Base-by-base conservation (phyloP, 2,888 invertebrate genomes). In the Anticlea derivata region DNA sequence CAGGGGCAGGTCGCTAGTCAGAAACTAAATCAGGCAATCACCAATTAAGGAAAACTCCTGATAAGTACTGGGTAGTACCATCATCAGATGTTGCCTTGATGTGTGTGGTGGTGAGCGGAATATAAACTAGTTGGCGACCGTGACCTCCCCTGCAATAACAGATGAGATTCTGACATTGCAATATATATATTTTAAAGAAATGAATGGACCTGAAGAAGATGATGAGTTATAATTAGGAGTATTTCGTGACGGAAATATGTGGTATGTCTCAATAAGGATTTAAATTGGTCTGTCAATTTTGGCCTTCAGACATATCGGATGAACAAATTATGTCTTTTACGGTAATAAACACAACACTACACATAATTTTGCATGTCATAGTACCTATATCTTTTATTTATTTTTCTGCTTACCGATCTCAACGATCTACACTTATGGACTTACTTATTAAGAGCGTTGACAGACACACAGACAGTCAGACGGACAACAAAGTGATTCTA, bases 81-180 rank as follows among this genome's bases (percentile, higher is more conserved):
- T 45, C 29, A 24, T 24, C 7, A 38, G 8, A 31, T 29, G 35
- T 23, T 47, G 13, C 47, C 52, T 52, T 52, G 47, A 37, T 27
- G 41, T 10, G 12, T 23, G 24, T n/a, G 23, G 11, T 7, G 34
- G 35, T 35, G 44, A 22, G 13, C 11, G 23, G 52, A 62, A 62
- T 62, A 54, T 30, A 50, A 51, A 54, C 50, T 26, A 40, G 44
- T 17, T 13, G 23, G 10, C 34, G 54, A 49, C 60, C 61, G 26
- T 60, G 60, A 56, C 49, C 40, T 41, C 50, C 45, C 53, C 44
- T 50, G 29, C 23, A 37, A 12, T 27, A 8, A 7, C 29, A 7
- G 33, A 24, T 24, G 6, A 33, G n/a, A 27, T 33, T 17, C 17
- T 17, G 17, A 17, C 17, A 27, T 13, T 5, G 23, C 24, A 27